Evolutionary conservation across 2,888 invertebrate species (phyloP).

Genomic region (Linnaemya tessellans): DNA sequence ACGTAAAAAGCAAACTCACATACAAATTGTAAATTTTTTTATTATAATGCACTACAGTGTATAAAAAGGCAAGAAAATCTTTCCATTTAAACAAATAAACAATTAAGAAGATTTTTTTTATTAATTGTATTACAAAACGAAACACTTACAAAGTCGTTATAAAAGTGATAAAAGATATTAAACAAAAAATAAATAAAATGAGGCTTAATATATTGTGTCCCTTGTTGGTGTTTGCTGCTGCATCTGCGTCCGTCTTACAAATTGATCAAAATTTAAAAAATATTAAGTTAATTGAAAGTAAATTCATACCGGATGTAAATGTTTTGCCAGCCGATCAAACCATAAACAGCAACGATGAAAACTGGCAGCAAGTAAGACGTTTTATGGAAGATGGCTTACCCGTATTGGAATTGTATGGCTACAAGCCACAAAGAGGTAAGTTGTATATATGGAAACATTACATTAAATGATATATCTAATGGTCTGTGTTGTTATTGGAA

Average conservation of each 20-base stretch:
- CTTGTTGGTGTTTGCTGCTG: slow-evolving; percentile 58
- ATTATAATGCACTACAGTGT: slow-evolving; percentile 12
- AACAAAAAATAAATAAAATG: slow-evolving; percentile 65
- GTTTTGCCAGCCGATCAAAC: slow-evolving; percentile 74
- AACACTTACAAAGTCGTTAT: slow-evolving; percentile 69
- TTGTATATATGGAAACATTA: slow-evolving; percentile 6
- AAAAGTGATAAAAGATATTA: slow-evolving; percentile 71
- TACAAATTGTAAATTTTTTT: slow-evolving; percentile 1
- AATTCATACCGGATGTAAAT: slow-evolving; percentile 80
- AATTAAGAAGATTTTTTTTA: slow-evolving; percentile 17
- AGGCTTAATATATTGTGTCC: slow-evolving; percentile 61
- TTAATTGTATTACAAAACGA: slow-evolving; percentile 12
- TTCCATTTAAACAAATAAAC: slow-evolving; percentile 43
- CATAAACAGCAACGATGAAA: slow-evolving; percentile 77
- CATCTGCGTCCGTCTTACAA: slow-evolving; percentile 73
- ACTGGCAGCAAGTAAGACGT: slow-evolving; percentile 81
- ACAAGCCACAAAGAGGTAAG: slow-evolving; percentile 81
- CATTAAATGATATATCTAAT: not conserved
- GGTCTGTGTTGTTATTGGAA: no score
- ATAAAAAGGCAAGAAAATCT: slow-evolving; percentile 15
- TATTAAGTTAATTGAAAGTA: slow-evolving; percentile 81
- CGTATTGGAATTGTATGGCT: slow-evolving; percentile 82
- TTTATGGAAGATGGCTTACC: slow-evolving; percentile 82
- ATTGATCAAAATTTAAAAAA: slow-evolving; percentile 81
- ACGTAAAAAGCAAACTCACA: not conserved